Evolutionary conservation across 2,888 invertebrate genomes (phyloP), one percentile per base, ranked within the genome.

Genomic region (Linnaemya vulpina): DNA sequence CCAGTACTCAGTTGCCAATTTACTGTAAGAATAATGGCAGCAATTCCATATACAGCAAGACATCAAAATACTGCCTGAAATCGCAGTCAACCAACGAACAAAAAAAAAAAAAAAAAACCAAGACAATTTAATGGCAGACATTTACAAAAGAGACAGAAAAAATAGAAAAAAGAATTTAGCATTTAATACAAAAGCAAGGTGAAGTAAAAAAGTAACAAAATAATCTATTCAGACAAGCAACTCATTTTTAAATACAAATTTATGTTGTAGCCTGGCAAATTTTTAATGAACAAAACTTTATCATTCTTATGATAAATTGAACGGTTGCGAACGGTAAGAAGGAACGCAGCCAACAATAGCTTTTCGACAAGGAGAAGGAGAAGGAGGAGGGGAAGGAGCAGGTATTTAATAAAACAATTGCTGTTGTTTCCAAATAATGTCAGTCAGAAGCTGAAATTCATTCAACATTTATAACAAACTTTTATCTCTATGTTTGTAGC

Each of bases 191-290:
- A 17, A 17, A 11, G 20, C 40, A 71, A 80, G 22, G 43, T 35
- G n/a, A 53, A 53, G 30, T 49, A 49, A 62, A 81, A 68, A 81
- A 62, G 46, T 76, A 58, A 76, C 49, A 76, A 70, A 77, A 73
- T 86, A 87, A 81, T 87, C 84, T 83, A 84, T 77, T 74, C 76
- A 74, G 80, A 80, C 85, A 86, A 84, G 84, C 62, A 83, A 77
- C 89, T 89, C 90, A 90, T 90, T 91, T 90, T 90, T 91, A 90
- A 90, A 90, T 89, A 90, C 89, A 89, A 90, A 90, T 91, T 90
- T 90, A 90, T 90, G 89, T 88, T 90, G 88, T 87, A 87, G 87
- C 81, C 70, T 84, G 68, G 84, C 83, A 78, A 87, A 83, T 86
- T 87, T 87, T 87, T 87, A 87, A 87, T 81, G 84, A 81, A 77